Percentiles rank a stretch among this genome's conserved stretches.
phyloP scores from a whole-genome alignment of 2,113 vertebrate species.

The Haemorhous mexicanus region DNA sequence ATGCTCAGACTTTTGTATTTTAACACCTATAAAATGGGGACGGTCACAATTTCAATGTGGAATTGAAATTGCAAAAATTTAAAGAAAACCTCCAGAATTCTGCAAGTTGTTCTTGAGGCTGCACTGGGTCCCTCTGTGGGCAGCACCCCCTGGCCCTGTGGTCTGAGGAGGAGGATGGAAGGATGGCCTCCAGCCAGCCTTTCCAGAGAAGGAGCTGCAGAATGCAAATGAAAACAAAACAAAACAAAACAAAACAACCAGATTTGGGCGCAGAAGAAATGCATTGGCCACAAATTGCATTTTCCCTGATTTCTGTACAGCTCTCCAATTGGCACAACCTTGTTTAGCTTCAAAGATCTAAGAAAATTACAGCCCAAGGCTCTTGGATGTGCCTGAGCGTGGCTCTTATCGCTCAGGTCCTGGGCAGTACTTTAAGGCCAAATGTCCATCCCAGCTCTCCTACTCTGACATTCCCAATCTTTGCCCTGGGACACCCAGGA shows the following conservation, averaged over 20 bases:
- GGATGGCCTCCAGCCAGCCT: background rate
- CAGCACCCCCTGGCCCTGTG: background rate
- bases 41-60: background rate
- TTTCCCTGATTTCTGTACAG: background rate
- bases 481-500: background rate
- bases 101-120: background rate
- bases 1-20: background rate
- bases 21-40: background rate
- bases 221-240: background rate
- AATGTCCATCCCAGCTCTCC: background rate
- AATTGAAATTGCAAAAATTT: background rate
- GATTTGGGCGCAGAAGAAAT: background rate
- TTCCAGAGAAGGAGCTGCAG: background rate
- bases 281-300: background rate
- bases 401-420: background rate
- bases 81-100: background rate
- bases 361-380: background rate
- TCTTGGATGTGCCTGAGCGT: background rate
- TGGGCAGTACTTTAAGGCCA: background rate
- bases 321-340: background rate
- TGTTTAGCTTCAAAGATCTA: background rate
- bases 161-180: background rate
- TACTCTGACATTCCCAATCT: fast-evolving
- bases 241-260: background rate
- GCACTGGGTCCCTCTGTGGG: background rate